These are phyloP conservation scores for Diuraphis noxia DNA, from an alignment of 1,140 invertebrate genomes.

Conservation along the genomic window DNA sequence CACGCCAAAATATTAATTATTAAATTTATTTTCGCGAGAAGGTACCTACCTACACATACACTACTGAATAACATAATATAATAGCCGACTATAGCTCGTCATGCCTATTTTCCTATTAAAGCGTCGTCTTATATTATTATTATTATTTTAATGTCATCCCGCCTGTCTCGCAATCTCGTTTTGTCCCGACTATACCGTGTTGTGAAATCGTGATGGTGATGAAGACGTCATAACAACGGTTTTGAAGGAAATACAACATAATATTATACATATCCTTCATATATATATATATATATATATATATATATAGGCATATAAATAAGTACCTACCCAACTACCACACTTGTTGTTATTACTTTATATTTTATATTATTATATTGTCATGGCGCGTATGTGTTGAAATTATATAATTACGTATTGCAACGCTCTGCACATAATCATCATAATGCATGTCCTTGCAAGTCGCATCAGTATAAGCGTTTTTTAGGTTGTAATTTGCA, in stretches of 20 bases:
- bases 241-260: neutral
- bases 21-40: neutral
- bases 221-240: neutral
- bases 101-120: neutral
- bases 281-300: too few relatives aligned
- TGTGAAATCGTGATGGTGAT: neutral
- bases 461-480: neutral
- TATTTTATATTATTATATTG: neutral
- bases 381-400: neutral
- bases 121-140: neutral
- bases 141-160: neutral
- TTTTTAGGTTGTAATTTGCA: neutral
- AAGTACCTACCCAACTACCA: neutral
- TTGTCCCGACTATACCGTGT: neutral
- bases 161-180: neutral
- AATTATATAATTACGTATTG: neutral
- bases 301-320: too few relatives aligned
- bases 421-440: neutral
- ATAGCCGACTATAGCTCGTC: too few relatives aligned
- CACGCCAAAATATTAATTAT: neutral
- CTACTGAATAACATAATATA: too few relatives aligned
- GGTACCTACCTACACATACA: too few relatives aligned
- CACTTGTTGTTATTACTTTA: neutral
- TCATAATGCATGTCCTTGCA: neutral
- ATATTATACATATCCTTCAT: neutral